Conservation (phyloP, 2,113 vertebrate genomes). For the Heterotis niloticus region DNA sequence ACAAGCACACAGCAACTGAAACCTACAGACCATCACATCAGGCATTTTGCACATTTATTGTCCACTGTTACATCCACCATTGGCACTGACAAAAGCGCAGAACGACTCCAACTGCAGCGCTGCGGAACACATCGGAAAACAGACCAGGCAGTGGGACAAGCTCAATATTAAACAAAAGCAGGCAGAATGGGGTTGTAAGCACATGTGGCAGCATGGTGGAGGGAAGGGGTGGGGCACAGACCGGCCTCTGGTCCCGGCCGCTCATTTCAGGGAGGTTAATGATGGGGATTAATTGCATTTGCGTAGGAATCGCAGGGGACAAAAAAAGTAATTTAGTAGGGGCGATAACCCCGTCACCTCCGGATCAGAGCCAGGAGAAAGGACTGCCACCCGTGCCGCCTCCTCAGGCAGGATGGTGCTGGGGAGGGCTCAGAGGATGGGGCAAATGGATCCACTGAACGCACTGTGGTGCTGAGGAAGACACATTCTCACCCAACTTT, state of each 20-base stretch:
- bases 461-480: too few species aligned
- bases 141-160: background rate
- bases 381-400: conserved; percentile 14
- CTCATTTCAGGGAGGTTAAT: conserved; percentile 44
- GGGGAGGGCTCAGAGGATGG: conserved; percentile 33
- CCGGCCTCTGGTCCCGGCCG: background rate
- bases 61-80: too few species aligned
- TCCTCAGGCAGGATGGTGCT: background rate
- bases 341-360: background rate
- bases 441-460: too few species aligned
- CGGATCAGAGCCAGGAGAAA: background rate
- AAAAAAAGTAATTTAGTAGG: background rate
- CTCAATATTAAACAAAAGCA: too few species aligned
- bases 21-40: too few species aligned
- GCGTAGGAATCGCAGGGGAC: conserved; percentile 17
- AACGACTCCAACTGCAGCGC: background rate
- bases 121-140: background rate
- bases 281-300: conserved; percentile 48
- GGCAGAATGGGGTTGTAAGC: background rate
- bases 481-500: too few species aligned
- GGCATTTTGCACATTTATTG: too few species aligned
- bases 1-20: too few species aligned
- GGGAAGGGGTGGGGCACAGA: background rate
- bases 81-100: background rate
- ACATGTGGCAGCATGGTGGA: background rate